Base-by-base conservation (phyloP, 2,113 vertebrate genomes). In the Triplophysa siluroides region DNA sequence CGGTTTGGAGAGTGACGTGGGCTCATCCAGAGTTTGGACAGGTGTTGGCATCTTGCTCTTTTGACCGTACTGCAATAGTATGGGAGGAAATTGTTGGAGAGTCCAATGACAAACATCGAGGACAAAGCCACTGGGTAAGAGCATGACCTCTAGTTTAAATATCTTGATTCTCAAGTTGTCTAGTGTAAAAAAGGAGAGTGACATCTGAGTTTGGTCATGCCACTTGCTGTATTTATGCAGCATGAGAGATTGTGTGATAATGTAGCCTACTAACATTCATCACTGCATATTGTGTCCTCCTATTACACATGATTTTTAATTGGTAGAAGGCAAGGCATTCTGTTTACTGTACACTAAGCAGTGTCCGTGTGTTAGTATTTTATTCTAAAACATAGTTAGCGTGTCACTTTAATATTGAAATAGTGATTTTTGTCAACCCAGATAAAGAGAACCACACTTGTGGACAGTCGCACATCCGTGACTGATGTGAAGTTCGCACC, bases 31-130 rank as follows among this genome's bases (percentile, higher is more conserved):
- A 99, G 75, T 98, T 98, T 78, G 96, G 97, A 24, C 96, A 99
- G 88, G 95, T 98, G 84, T 89, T 98, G 83, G 97, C 96, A 58
- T 98, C 96, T 81, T 99, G 96, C 86, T 98, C 96, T 1, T 98
- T 98, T 76, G 96, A 98, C 19, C 93, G 96, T 87, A 98, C 97
- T 43, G 97, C 97, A 68, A 97, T 96, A 12, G 96, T 99, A 0
- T 99, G 98, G 98, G 98, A 99, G 89, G 98, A 99, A 92, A 98
- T 99, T 75, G 98, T 99, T 4, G 98, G 98, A 21, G 98, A 99
- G 78, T 99, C 98, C 21, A 99, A 98, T 45, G 97, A 99, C 91
- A 98, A 98, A 89, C 95, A 98, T 79, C 94, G 96, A 76, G 96
- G 96, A 73, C 95, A 97, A 85, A 99, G 97, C 89, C 98, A 99